Conservation (phyloP, 2,888 invertebrate genomes). For the Rhingia rostrata region DNA sequence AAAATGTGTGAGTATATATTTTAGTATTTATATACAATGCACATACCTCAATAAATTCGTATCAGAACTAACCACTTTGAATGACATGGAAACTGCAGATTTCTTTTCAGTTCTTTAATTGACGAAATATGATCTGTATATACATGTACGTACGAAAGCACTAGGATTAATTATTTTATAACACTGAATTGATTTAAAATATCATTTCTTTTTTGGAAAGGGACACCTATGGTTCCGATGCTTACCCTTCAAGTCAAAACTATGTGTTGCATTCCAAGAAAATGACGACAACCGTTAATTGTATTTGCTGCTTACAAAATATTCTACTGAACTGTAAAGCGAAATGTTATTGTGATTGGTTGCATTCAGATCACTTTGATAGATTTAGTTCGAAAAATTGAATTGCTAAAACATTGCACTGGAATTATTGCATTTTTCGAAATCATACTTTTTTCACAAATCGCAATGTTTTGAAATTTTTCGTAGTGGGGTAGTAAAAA, state of each 20-base stretch:
- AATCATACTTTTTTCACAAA: too few species aligned
- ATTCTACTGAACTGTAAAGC: slow-evolving; percentile 10
- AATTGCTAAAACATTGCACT: too few species aligned
- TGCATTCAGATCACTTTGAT: too few species aligned
- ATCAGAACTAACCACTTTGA: neutral
- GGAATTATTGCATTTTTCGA: too few species aligned
- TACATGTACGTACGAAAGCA: neutral
- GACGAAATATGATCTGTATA: slow-evolving; percentile 5
- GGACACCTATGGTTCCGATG: too few species aligned
- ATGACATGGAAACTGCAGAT: slow-evolving; percentile 10
- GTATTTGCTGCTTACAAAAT: slow-evolving; percentile 12
- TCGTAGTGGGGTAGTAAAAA: too few species aligned
- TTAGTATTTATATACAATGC: too few species aligned
- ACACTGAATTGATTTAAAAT: slow-evolving; percentile 3
- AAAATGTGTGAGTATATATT: too few species aligned
- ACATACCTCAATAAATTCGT: slow-evolving; percentile 9
- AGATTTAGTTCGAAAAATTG: too few species aligned
- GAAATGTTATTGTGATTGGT: too few species aligned
- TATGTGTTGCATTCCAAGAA: slow-evolving; percentile 3
- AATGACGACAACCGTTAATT: slow-evolving; percentile 9
- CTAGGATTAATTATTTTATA: slow-evolving; percentile 1
- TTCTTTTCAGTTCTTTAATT: slow-evolving; percentile 9
- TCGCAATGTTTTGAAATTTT: too few species aligned
- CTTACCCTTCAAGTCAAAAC: too few species aligned
- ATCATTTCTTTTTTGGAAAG: neutral